Conservation (phyloP, 2,797 vertebrate species). For the Liasis olivaceus region DNA sequence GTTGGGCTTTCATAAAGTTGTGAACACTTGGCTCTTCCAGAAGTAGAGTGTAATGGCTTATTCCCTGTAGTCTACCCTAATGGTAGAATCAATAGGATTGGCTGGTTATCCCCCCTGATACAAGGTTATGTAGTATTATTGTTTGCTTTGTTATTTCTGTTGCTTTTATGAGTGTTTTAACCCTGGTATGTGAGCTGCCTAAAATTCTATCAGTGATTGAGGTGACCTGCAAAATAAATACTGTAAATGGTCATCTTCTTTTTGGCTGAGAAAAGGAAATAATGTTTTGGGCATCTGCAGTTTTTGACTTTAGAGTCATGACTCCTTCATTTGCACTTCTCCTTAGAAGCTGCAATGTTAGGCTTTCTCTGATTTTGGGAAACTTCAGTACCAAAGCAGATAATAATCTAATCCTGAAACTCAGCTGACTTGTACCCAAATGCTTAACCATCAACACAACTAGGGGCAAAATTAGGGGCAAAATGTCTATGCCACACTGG, state of each 20-base stretch:
- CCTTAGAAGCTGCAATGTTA: not conserved
- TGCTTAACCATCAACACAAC: not conserved
- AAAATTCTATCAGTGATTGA: not conserved
- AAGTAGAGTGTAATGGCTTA: not conserved
- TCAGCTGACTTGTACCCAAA: not conserved
- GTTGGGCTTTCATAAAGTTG: not conserved
- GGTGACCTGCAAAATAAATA: not conserved
- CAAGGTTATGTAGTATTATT: not conserved
- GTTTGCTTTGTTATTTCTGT: not conserved
- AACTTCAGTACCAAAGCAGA: not conserved
- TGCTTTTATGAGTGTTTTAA: not conserved
- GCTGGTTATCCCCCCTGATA: not conserved
- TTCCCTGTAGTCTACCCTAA: not conserved
- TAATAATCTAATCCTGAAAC: not conserved
- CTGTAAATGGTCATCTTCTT: not conserved
- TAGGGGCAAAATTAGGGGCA: not conserved
- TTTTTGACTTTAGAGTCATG: not conserved
- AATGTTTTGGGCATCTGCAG: not conserved
- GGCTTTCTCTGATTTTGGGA: not conserved
- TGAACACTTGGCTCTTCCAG: not conserved
- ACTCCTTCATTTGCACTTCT: not conserved
- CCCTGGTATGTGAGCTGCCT: not conserved
- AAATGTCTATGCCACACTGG: not conserved
- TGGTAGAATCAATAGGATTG: not conserved
- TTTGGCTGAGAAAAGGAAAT: not conserved